phyloP scores from a whole-genome alignment of 2,113 vertebrate species.

The Callospermophilus lateralis region DNA sequence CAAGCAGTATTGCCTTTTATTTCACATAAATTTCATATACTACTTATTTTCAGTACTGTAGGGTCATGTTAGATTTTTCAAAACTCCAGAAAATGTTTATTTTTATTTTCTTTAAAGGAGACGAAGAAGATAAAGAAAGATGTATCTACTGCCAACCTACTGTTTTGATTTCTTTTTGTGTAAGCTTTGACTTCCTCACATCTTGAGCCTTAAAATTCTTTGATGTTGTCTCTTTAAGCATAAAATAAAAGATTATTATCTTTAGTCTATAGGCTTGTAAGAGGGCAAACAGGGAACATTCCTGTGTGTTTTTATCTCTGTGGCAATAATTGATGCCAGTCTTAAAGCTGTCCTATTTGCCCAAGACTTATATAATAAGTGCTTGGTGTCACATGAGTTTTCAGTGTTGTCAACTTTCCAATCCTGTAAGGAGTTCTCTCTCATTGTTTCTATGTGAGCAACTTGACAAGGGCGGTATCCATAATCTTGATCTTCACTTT shows the following conservation, averaged over 20 bases:
- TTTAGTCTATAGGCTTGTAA: slow-evolving; percentile 59
- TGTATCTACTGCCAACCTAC: slow-evolving; percentile 53
- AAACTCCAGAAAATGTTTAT: slow-evolving; percentile 69
- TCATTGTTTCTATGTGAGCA: slow-evolving; percentile 17
- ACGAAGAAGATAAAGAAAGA: slow-evolving; percentile 44
- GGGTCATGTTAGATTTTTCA: slow-evolving; percentile 48
- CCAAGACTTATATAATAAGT: background rate
- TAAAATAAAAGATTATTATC: slow-evolving; percentile 74
- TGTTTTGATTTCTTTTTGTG: slow-evolving; percentile 71
- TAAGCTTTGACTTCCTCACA: slow-evolving; percentile 46
- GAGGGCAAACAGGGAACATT: slow-evolving; percentile 49
- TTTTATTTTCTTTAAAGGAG: slow-evolving; percentile 70
- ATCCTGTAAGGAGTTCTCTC: background rate
- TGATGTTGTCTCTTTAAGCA: slow-evolving; percentile 70
- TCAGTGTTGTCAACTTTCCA: slow-evolving; percentile 17
- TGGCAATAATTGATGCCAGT: slow-evolving; percentile 41
- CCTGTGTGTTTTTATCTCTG: slow-evolving; percentile 54
- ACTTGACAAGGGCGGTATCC: background rate
- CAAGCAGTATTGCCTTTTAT: slow-evolving; percentile 49
- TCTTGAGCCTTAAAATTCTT: slow-evolving; percentile 61
- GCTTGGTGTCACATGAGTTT: background rate
- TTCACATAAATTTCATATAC: slow-evolving; percentile 25
- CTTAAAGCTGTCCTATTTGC: slow-evolving; percentile 15
- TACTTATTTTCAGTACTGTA: slow-evolving; percentile 43
- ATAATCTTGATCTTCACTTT: background rate